Percentiles rank a stretch among this genome's conserved stretches.
Conservation (phyloP, 2,888 invertebrate genomes). For the Drosophila fungiperda region DNA sequence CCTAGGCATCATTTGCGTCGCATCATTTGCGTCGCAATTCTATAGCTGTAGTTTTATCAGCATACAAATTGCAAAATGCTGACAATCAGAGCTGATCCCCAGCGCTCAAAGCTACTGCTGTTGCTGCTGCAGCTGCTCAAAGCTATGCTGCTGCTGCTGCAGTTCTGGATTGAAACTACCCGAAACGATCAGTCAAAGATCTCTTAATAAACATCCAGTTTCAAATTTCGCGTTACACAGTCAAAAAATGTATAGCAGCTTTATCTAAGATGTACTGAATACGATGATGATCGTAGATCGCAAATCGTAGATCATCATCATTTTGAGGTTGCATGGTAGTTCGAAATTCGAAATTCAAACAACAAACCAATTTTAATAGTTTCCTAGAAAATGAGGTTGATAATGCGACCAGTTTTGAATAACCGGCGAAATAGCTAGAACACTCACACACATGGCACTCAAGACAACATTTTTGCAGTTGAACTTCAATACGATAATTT, state of each 20-base stretch:
- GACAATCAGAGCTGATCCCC: constrained; percentile 10
- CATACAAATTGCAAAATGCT: constrained; percentile 10
- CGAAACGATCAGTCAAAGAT: not conserved
- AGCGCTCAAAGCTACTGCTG: not conserved
- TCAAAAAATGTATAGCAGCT: not conserved
- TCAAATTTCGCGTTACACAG: not conserved
- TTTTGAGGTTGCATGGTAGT: not conserved
- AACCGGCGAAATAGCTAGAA: not conserved
- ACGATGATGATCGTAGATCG: not conserved
- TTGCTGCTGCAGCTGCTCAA: not conserved
- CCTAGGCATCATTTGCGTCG: constrained; percentile 43
- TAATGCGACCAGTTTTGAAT: not conserved
- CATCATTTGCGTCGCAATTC: constrained; percentile 54
- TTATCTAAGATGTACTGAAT: not conserved
- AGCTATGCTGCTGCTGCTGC: not conserved
- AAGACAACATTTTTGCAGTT: not conserved
- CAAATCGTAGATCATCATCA: not conserved
- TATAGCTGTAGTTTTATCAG: constrained; percentile 42
- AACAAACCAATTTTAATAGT: not conserved
- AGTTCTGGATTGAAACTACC: not conserved
- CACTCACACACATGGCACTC: not conserved
- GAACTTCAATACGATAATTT: not conserved
- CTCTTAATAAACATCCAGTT: not conserved
- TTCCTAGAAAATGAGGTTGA: not conserved
- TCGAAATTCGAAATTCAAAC: not conserved